These are phyloP conservation scores for Mylabris sibirica DNA, from an alignment of 2,888 invertebrate genomes.

Conservation along the genomic window DNA sequence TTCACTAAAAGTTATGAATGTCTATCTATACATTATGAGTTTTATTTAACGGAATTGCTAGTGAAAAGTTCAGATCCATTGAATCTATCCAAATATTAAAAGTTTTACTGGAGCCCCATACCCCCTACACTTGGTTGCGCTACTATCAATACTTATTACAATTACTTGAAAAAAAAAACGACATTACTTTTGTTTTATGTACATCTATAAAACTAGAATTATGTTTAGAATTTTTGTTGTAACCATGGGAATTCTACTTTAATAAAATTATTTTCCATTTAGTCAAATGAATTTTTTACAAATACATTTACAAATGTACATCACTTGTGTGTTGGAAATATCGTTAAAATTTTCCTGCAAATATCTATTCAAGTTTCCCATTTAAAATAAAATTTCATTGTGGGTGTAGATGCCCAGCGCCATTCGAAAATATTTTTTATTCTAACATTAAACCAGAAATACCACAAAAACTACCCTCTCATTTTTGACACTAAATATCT, in stretches of 20 bases:
- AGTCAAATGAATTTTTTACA: slow-evolving; percentile 9
- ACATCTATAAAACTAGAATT: background rate
- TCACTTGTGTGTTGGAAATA: background rate
- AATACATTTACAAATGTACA: background rate
- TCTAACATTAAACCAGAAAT: background rate
- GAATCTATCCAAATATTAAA: too few relatives aligned
- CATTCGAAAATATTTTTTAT: background rate
- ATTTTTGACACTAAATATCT: background rate
- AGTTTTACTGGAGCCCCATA: too few relatives aligned
- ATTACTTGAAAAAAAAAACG: background rate
- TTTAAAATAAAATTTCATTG: slow-evolving; percentile 1
- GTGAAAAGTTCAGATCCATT: too few relatives aligned
- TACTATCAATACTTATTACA: background rate
- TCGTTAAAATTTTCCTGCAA: background rate
- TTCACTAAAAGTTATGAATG: too few relatives aligned
- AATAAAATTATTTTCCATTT: slow-evolving; percentile 8
- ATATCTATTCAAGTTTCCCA: background rate
- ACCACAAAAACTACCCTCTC: background rate
- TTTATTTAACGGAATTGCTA: too few relatives aligned
- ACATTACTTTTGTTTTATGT: background rate
- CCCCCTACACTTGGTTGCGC: too few relatives aligned
- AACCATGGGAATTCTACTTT: background rate
- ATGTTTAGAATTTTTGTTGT: background rate
- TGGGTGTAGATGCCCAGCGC: background rate
- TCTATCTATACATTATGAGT: too few relatives aligned